Evolutionary conservation across 2,888 invertebrate species (phyloP).

Genomic region (Ectemnius lituratus): DNA sequence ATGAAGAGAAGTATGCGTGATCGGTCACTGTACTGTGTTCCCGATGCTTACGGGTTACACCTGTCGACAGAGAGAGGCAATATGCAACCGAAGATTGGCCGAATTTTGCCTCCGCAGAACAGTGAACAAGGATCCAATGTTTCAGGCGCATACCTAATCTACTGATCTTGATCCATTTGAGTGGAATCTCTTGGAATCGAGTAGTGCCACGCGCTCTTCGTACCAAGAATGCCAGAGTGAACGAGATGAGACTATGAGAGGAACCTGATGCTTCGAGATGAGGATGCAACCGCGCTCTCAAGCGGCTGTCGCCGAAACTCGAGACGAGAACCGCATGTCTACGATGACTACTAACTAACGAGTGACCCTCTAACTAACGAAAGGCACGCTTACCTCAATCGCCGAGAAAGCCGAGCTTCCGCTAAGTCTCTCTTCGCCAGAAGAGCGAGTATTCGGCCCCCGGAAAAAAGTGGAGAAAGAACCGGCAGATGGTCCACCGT

Average conservation of each 20-base stretch:
- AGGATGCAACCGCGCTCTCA: not conserved
- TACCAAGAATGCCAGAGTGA: not conserved
- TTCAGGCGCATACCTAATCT: not conserved
- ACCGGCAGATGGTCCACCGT: slow-evolving; percentile 7
- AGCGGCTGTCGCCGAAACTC: slow-evolving; percentile 24
- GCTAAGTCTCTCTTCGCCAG: not conserved
- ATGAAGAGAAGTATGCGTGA: not conserved
- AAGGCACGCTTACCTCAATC: slow-evolving; percentile 9
- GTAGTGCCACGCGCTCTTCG: not conserved
- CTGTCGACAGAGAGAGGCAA: slow-evolving; percentile 24
- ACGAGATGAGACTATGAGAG: not conserved
- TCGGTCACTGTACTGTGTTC: not conserved
- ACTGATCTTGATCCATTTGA: not conserved
- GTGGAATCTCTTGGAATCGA: too few relatives aligned
- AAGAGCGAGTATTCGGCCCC: not conserved
- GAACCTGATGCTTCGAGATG: slow-evolving; percentile 18
- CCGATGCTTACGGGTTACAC: slow-evolving; percentile 34
- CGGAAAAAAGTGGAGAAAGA: not conserved
- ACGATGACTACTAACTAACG: not conserved
- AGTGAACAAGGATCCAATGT: not conserved
- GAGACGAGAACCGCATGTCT: slow-evolving; percentile 13
- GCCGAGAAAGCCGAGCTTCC: not conserved
- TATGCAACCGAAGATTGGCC: slow-evolving; percentile 33
- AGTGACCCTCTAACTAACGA: not conserved
- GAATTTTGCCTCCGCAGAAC: slow-evolving; percentile 23